phyloP scores from a whole-genome alignment of 1,140 invertebrate genomes.

The Drosophila kurseongensis region DNA sequence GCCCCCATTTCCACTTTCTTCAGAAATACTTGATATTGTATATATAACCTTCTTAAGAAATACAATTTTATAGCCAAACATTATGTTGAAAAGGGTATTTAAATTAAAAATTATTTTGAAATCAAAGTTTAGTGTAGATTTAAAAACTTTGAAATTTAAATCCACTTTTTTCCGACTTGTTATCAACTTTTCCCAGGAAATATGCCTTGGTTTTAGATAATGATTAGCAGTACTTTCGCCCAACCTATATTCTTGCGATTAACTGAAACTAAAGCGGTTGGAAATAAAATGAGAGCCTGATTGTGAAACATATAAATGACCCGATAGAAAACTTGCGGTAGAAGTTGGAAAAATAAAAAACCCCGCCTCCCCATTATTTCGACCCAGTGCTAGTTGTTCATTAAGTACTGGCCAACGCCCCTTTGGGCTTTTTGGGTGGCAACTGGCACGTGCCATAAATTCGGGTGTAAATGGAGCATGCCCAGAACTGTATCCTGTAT shows the following conservation, averaged over 20 bases:
- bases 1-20: constrained; percentile 22
- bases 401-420: constrained; percentile 54
- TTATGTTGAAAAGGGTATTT: too few relatives aligned
- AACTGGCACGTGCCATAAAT: constrained; percentile 69
- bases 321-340: background rate
- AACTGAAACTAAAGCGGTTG: constrained; percentile 17
- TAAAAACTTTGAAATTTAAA: too few relatives aligned
- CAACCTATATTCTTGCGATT: constrained; percentile 5
- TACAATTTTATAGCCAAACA: too few relatives aligned
- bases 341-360: background rate
- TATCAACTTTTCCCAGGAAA: too few relatives aligned
- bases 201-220: too few relatives aligned
- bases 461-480: constrained; percentile 73
- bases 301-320: constrained; percentile 16
- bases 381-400: constrained; percentile 37
- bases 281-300: constrained; percentile 16
- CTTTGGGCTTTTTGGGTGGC: constrained; percentile 26
- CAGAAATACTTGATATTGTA: background rate
- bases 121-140: too few relatives aligned
- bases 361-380: background rate
- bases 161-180: too few relatives aligned
- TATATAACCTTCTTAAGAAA: too few relatives aligned
- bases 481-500: constrained; percentile 60
- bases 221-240: too few relatives aligned
- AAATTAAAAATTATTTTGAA: too few relatives aligned